Percentiles rank a stretch among this genome's conserved stretches.
phyloP scores from a whole-genome alignment of 2,888 invertebrate genomes.

The Allophyes oxyacanthae region DNA sequence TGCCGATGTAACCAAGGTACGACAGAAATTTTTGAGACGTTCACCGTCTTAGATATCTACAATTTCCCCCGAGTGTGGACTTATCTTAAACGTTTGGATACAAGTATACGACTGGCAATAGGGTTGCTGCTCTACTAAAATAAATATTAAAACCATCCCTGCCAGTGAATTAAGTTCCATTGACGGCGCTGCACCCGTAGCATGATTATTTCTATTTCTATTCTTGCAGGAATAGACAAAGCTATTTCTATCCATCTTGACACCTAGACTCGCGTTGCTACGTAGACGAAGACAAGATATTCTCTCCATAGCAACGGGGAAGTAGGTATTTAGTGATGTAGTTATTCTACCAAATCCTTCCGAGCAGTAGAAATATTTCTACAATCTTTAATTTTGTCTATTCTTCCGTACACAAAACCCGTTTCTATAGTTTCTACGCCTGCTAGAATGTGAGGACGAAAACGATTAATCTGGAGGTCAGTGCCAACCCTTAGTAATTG shows the following conservation, averaged over 20 bases:
- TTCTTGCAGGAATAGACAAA: too few species aligned
- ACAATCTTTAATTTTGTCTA: too few species aligned
- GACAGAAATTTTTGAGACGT: constrained; percentile 38
- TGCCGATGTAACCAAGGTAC: constrained; percentile 24
- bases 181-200: constrained; percentile 36
- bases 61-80: constrained; percentile 43
- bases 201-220: too few species aligned
- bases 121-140: constrained; percentile 28
- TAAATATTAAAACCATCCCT: constrained; percentile 44
- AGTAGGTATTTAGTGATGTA: too few species aligned
- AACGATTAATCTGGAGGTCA: constrained; percentile 46
- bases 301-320: too few species aligned
- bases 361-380: too few species aligned
- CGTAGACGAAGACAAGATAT: too few species aligned
- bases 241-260: too few species aligned
- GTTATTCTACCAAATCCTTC: too few species aligned
- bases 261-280: too few species aligned
- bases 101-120: constrained; percentile 15
- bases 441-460: constrained; percentile 50
- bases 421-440: too few species aligned
- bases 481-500: constrained; percentile 36
- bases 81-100: constrained; percentile 43
- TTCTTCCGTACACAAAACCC: too few species aligned
- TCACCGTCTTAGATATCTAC: constrained; percentile 24
- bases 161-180: constrained; percentile 52